A percentile compares a stretch with the other conserved stretches of the same genome.
Conservation (phyloP, 2,797 vertebrate genomes). For the Staurois parvus region DNA sequence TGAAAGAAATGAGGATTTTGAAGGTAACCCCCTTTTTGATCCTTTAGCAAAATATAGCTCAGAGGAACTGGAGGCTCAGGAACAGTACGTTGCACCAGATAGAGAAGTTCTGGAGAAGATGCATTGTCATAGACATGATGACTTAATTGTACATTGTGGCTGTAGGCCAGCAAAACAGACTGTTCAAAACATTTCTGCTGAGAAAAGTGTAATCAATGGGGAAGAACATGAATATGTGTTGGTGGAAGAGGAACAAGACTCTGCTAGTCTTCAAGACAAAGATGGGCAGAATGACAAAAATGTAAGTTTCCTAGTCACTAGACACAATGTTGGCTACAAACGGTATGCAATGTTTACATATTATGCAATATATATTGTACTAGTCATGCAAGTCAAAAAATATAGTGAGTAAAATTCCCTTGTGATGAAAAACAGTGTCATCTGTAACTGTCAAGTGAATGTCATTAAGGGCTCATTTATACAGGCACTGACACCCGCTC, state of each 20-base stretch:
- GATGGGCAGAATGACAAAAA: conserved; percentile 47
- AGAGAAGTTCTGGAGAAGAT: conserved; percentile 13
- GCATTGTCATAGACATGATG: conserved; percentile 59
- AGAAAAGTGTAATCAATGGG: background rate
- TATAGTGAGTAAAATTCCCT: too few relatives aligned
- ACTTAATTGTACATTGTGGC: conserved; percentile 53
- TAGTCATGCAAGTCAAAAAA: too few relatives aligned
- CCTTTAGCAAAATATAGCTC: conserved; percentile 46
- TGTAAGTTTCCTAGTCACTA: conserved; percentile 52
- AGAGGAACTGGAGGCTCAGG: conserved; percentile 35
- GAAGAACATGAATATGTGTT: conserved; percentile 74
- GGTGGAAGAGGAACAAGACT: conserved; percentile 73
- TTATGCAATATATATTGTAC: too few relatives aligned
- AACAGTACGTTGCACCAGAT: background rate
- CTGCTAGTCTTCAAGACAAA: conserved; percentile 28
- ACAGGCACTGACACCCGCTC: too few relatives aligned
- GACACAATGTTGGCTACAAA: too few relatives aligned
- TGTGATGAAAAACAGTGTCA: too few relatives aligned
- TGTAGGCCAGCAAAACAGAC: conserved; percentile 55
- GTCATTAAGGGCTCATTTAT: too few relatives aligned
- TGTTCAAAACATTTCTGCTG: background rate
- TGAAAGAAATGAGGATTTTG: conserved; percentile 61
- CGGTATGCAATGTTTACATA: too few relatives aligned
- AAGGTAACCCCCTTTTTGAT: conserved; percentile 61
- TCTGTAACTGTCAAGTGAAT: too few relatives aligned